phyloP scores from a whole-genome alignment of 2,888 invertebrate genomes.

The Napeogenes sylphis region DNA sequence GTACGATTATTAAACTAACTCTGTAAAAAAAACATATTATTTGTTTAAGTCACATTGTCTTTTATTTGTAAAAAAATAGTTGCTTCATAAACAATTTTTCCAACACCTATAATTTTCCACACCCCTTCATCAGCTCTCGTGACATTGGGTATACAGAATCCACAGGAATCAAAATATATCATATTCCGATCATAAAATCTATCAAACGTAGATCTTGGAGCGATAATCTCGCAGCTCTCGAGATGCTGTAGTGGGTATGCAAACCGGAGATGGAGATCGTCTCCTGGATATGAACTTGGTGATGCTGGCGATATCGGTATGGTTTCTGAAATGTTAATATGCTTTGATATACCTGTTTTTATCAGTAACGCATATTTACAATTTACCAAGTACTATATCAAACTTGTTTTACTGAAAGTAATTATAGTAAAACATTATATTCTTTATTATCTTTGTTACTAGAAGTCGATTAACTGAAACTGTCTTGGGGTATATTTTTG shows the following conservation, averaged over 20 bases:
- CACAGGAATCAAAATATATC: conserved; percentile 42
- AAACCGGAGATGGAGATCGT: conserved; percentile 47
- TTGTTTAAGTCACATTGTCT: conserved; percentile 23
- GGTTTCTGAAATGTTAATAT: conserved; percentile 44
- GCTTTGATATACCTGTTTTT: too few species aligned
- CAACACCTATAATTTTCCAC: conserved; percentile 58
- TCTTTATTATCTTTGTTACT: too few species aligned
- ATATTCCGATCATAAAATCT: conserved; percentile 49
- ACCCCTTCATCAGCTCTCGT: conserved; percentile 47
- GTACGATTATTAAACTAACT: neutral
- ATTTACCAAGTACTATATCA: conserved; percentile 1
- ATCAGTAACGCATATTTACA: too few species aligned
- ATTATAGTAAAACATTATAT: too few species aligned
- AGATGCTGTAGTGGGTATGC: conserved; percentile 47
- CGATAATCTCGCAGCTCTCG: conserved; percentile 50
- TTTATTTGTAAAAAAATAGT: conserved; percentile 36
- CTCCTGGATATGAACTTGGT: conserved; percentile 38
- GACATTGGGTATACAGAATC: conserved; percentile 49
- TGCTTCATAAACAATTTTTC: conserved; percentile 50
- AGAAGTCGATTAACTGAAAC: too few species aligned
- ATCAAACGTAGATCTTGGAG: conserved; percentile 49
- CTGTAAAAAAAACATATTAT: conserved; percentile 1
- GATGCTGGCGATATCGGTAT: conserved; percentile 35
- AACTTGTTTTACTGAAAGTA: neutral
- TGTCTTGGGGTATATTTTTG: too few species aligned